A percentile compares a stretch with the other conserved stretches of the same genome.
Conservation (phyloP, 2,888 invertebrate genomes). For the Drosophila acutilabella region DNA sequence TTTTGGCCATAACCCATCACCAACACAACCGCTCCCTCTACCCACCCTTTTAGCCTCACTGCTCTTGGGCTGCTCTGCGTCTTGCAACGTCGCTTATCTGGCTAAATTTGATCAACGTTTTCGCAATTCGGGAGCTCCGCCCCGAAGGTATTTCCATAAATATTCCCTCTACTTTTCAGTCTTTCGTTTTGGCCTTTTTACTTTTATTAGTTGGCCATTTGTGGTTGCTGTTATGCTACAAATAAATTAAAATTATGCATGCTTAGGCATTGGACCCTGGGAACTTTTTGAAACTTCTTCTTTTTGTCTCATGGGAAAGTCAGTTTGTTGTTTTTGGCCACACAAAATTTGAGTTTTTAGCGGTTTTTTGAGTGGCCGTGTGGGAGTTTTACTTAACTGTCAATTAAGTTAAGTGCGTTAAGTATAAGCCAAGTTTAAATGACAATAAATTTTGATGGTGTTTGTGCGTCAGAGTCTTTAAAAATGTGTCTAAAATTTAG, state of each 20-base stretch:
- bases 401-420: slow-evolving; percentile 24
- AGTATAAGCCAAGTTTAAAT: slow-evolving; percentile 4
- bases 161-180: slow-evolving; percentile 51
- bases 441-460: slow-evolving; percentile 19
- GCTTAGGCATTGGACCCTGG: slow-evolving; percentile 73
- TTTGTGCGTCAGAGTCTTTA: too few species aligned
- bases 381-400: slow-evolving; percentile 55
- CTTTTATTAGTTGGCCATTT: slow-evolving; percentile 69
- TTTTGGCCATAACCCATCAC: slow-evolving; percentile 41
- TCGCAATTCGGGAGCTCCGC: slow-evolving; percentile 85
- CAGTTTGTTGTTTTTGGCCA: slow-evolving; percentile 22
- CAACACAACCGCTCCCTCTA: slow-evolving; percentile 20
- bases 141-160: slow-evolving; percentile 83
- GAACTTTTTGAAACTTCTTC: slow-evolving; percentile 43
- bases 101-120: slow-evolving; percentile 82
- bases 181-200: slow-evolving; percentile 55
- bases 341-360: slow-evolving; percentile 36
- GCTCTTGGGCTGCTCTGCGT: slow-evolving; percentile 11
- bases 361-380: slow-evolving; percentile 31
- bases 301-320: slow-evolving; percentile 48
- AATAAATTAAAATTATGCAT: slow-evolving; percentile 81
- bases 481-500: too few species aligned
- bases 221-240: slow-evolving; percentile 64
- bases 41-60: not conserved
- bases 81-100: slow-evolving; percentile 64